Evolutionary conservation across 1,140 invertebrate genomes (phyloP), one percentile per base, ranked within the genome.

Genomic region (Drosophila melanica): DNA sequence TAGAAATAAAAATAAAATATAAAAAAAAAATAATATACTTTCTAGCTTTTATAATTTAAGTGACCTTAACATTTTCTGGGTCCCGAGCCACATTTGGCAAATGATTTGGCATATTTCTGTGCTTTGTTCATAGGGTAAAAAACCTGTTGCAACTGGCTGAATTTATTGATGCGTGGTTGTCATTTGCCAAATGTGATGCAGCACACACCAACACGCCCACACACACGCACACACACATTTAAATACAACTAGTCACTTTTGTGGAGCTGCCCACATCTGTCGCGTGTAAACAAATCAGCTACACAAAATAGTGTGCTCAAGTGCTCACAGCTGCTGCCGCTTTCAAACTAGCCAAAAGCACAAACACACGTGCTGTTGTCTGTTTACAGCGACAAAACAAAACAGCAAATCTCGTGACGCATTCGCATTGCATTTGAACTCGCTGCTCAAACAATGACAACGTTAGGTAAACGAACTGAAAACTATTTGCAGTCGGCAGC

Each of bases 401-500:
- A 35, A 12, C 44, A 51, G 48, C 44, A 60, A 74, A 74, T 82
- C 82, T 82, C 79, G 82, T 87, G 82, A 89, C 84, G 84, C 76
- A 87, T 76, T 84, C 62, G 80, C 67, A 69, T 53, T 59, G 72
- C 67, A 75, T 45, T 63, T 82, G 80, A 82, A 73, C 80, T 53
- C 78, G 35, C 78, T 41, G 66, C 62, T 77, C 50, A 54, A 89
- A 87, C 82, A 87, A 87, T 87, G 82, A 81, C 81, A 81, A 47
- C 63, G 65, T 37, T 62, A 45, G 84, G 82, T 87, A 75, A 89
- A 89, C 57, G 82, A 87, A 82, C 82, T 81, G 71, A 54, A 66
- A 82, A 76, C 79, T 87, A 86, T 86, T 87, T 89, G 79, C 84
- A 78, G 77, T 80, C 63, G 58, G 44, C 60, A 72, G 63, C 63